Base-by-base conservation (phyloP, 2,113 vertebrate genomes). In the Nyctereutes procyonoides region DNA sequence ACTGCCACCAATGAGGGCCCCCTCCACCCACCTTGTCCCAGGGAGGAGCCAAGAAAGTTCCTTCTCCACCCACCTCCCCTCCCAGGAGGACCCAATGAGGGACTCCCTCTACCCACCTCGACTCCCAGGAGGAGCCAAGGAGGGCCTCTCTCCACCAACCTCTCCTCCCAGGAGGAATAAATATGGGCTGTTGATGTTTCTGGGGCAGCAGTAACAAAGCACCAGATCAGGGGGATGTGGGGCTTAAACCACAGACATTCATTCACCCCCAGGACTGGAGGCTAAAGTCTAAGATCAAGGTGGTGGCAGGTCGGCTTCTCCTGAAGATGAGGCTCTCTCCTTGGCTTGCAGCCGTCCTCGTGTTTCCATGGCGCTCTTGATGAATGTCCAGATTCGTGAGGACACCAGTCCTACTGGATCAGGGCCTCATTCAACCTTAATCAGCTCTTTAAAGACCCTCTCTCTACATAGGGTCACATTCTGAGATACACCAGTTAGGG, bases 281-380 rank as follows among this genome's bases (percentile, higher is more conserved):
- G 87, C 30, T 3, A 11, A 86, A 22, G 55, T 26, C 32, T 0
- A 2, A 24, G 38, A 7, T 12, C 58, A 13, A 20, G 24, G 30
- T 19, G 26, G 17, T 8, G 0, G 9, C 38, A 24, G 43, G 69
- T 30, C 28, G 13, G 32, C 2, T 8, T 51, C 38, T 35, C 9
- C 17, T 1, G 2, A 56, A 24, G n/a, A 71, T 16, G 20, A 0
- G 20, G n/a, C 30, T 5, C 30, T 5, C 6, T 8, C n/a, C 24
- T 4, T 0, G 56, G 8, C 16, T 20, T 0, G 6, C 0, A 22
- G 28, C 80, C 11, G 0, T 62, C 80, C 20, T 28, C 30, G 0
- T 12, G 43, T 63, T 43, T 22, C 26, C 14, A 0, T 8, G 2
- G 12, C 0, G 0, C 8, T 12, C 20, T 10, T 1, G 10, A 30